phyloP scores from a whole-genome alignment of 2,113 vertebrate species.

The Cepphus grylle region DNA sequence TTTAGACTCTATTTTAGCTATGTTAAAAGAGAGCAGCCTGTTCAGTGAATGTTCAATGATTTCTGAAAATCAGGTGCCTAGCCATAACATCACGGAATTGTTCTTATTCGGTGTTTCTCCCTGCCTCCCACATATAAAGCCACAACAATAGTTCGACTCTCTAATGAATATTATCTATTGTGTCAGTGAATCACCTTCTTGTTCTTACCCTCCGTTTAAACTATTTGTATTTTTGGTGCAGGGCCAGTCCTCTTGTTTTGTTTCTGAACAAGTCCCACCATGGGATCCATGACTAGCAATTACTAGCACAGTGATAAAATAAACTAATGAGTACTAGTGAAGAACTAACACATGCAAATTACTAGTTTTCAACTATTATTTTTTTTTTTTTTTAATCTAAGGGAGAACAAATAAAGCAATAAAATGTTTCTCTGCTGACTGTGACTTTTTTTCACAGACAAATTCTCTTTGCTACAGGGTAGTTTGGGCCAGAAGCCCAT shows the following conservation, averaged over 20 bases:
- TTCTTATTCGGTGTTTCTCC: not conserved
- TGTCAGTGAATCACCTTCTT: not conserved
- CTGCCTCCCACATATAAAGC: not conserved
- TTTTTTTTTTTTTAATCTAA: not conserved
- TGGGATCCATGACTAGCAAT: not conserved
- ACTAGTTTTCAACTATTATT: not conserved
- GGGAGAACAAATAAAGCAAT: not conserved
- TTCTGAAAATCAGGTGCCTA: not conserved
- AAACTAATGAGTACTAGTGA: not conserved
- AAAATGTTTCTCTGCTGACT: not conserved
- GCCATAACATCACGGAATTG: not conserved
- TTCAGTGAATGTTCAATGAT: not conserved
- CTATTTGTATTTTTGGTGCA: not conserved
- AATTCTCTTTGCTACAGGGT: not conserved
- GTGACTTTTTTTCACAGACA: not conserved
- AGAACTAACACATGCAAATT: not conserved
- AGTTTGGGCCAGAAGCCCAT: not conserved
- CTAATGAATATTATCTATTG: not conserved
- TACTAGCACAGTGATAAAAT: not conserved
- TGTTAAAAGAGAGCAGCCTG: not conserved
- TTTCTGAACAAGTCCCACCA: not conserved
- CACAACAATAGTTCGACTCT: not conserved
- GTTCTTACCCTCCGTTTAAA: not conserved
- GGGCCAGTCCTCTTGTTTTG: not conserved
- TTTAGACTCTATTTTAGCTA: not conserved